Evolutionary conservation across 2,113 vertebrate species (phyloP), one percentile per base, ranked within the genome.

Genomic region (Silurus glanis): DNA sequence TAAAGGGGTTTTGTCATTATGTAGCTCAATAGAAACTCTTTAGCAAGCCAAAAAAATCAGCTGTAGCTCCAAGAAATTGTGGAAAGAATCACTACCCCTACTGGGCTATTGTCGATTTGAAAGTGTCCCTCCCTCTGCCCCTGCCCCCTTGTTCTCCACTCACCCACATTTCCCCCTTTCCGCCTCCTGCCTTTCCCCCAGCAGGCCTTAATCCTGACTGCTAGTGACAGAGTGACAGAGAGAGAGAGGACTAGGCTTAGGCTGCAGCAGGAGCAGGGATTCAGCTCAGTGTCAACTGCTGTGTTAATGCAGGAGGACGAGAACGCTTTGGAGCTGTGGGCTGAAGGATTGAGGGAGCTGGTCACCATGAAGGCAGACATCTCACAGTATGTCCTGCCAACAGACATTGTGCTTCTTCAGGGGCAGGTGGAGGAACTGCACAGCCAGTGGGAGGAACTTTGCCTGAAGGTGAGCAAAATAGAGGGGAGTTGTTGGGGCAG

Each of bases 291-390:
- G 84, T 69, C 12, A 75, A 61, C 51, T 91, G 90, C 84, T 56
- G 93, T 93, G 91, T 91, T 87, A 95, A 84, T 96, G 95, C 97
- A 99, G 98, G 96, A 96, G 92, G 92, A 95, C 4, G 96, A 97
- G 92, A 94, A 94, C 89, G 91, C 94, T 25, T 93, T 98, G 93
- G 93, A 94, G 87, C 92, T 82, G 92, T 95, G 97, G 95, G 90
- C 90, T 37, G 88, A 88, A 75, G 90, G 93, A 90, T 87, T 97
- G 90, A 93, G 91, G 90, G 95, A 97, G 81, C 88, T 97, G 92
- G 91, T 83, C 88, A 91, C 91, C 88, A 93, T 96, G 96, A 97
- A 96, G 94, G 93, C 89, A 1, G 94, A 96, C 83, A 90, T 98
- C 90, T 93, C 94, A 1, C 94, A 92, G 88, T 95, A 93, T 37